Base-by-base conservation (phyloP, 2,888 invertebrate genomes). In the Drosophila cognata region DNA sequence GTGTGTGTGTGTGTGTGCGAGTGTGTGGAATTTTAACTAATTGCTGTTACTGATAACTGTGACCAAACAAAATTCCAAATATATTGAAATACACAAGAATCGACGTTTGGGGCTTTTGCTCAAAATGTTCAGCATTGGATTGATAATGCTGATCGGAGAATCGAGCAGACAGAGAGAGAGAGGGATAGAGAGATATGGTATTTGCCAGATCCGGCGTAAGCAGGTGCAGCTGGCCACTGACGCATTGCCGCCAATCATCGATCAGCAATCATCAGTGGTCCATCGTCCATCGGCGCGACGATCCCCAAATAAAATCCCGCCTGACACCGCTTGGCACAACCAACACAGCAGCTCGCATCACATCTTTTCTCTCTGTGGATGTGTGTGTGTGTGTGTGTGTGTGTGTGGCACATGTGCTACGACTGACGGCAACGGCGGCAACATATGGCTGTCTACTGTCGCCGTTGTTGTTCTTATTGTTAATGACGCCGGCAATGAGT, bases 251-350 rank as follows among this genome's bases (percentile, higher is more conserved):
- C 8, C 41, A 48, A 50, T 25, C 50, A 33, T 21, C 28, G 50
- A 51, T 60, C 56, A 56, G 16, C 46, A 33, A 58, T 28, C 28
- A 33, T 55, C 52, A 25, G 29, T 36, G 21, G 56, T 56, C 56
- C 56, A 29, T 29, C n/a, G 56, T 29, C 38, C 25, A 55, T 16
- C 21, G 52, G 4, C 36, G 36, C 33, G 51, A 28, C 59, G 50
- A 35, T 25, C 48, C 46, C 11, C 38, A 55, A 70, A 38, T 28
- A n/a, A 38, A 55, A 59, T 61, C 62, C 62, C 79, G 90, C 87
- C 92, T 92, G 92, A 90, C 88, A 92, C 92, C 66, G 92, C 92
- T 81, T 92, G 92, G 92, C 92, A 92, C 92, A 63, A 61, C 58
- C 35, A 63, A 63, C 51, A 18, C 51, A 55, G 60, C 59, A 8